phyloP scores from a whole-genome alignment of 2,113 vertebrate genomes.

The Chelonoidis abingdonii region DNA sequence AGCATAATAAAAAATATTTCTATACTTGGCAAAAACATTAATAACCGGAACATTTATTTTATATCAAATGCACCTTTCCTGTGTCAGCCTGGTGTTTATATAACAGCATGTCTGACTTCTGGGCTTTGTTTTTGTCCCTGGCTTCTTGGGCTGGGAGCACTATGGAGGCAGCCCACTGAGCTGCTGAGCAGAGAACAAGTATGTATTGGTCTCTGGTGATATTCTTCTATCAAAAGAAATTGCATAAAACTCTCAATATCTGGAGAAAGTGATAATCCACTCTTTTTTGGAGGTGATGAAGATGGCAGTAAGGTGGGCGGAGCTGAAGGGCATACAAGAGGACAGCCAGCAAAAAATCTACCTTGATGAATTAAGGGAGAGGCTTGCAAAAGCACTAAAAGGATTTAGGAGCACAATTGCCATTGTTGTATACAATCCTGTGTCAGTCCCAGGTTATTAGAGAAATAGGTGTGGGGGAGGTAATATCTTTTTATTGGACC shows the following conservation, averaged over 20 bases:
- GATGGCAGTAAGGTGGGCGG: not conserved
- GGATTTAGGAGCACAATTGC: not conserved
- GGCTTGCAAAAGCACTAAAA: not conserved
- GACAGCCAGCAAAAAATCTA: not conserved
- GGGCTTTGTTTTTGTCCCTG: not conserved
- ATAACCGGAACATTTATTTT: not conserved
- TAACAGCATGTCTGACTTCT: not conserved
- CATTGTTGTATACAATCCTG: not conserved
- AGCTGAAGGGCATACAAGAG: not conserved
- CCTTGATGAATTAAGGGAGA: not conserved
- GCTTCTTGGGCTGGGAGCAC: no score
- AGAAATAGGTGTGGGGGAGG: not conserved
- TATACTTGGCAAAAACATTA: not conserved
- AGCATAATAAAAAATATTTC: not conserved
- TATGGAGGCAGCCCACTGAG: accelerated
- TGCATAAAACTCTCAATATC: not conserved
- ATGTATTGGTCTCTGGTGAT: not conserved
- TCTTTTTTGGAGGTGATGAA: not conserved
- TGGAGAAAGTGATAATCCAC: not conserved
- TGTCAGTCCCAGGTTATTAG: not conserved
- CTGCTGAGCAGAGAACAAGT: not conserved
- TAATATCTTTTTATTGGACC: not conserved
- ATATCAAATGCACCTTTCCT: not conserved
- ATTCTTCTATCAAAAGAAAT: not conserved
- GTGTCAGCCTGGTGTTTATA: not conserved